phyloP scores from a whole-genome alignment of 2,113 vertebrate genomes.

The Herpetotheres cachinnans region DNA sequence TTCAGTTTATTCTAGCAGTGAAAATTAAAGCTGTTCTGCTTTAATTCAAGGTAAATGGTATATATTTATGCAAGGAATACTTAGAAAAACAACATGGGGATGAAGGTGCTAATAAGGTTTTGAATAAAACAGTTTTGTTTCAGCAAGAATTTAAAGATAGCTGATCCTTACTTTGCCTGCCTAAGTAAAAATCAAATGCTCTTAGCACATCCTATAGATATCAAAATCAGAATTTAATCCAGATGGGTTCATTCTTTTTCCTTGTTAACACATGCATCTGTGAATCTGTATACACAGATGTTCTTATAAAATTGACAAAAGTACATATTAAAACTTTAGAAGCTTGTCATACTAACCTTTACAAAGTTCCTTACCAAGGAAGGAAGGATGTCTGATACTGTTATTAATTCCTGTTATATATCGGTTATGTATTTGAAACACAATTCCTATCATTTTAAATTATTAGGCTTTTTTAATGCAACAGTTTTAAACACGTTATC shows the following conservation, averaged over 20 bases:
- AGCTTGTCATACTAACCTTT: neutral
- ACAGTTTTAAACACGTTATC: neutral
- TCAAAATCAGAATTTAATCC: neutral
- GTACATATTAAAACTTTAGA: neutral
- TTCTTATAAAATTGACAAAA: slow-evolving; percentile 6
- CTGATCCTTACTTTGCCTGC: neutral
- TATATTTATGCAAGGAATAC: neutral
- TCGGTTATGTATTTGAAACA: neutral
- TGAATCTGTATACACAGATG: neutral
- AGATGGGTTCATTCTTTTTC: neutral
- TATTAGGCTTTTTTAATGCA: neutral
- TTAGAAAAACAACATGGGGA: neutral
- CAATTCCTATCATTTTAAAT: neutral
- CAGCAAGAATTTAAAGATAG: neutral
- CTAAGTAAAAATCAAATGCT: neutral
- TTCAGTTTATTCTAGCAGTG: neutral
- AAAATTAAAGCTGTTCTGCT: neutral
- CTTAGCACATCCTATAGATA: neutral
- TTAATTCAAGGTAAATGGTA: neutral
- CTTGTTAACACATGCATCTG: neutral
- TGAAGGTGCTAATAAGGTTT: neutral
- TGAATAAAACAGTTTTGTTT: neutral
- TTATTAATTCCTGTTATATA: neutral
- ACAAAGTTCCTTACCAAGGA: neutral
- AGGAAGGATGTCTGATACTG: neutral